Base-by-base conservation (phyloP, 2,888 invertebrate species). In the Ceraclea dissimilis region DNA sequence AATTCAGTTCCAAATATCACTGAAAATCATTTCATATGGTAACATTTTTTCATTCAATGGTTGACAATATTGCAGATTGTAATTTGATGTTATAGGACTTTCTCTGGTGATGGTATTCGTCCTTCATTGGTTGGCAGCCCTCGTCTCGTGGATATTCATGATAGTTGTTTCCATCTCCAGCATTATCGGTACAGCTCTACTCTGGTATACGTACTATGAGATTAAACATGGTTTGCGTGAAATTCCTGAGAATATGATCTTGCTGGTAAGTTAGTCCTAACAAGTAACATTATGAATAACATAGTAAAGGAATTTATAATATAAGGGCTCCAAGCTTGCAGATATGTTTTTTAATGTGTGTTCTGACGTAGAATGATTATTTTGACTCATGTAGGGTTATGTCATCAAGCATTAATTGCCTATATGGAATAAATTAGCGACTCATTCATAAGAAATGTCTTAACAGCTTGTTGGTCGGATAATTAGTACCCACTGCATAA, bases 151-250 rank as follows among this genome's bases (percentile, higher is more conserved):
- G 85, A 82, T 93, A 61, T 89, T 95, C 64, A 89, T 94, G 81
- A 80, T 88, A 55, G 74, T 89, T 51, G 88, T 92, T 11, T 83
- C 85, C 31, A 69, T 92, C 51, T 84, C 86, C 43, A 86, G 88
- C 68, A 74, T 91, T 56, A 86, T 84, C 43, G 86, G 90, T 1
- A 90, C 93, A 18, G 84, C 72, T 13, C 80, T 90, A 31, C 72
- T 95, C 17, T 96, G 96, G 96, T 91, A 89, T 77, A 91, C 91
- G 1, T 95, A 93, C 67, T 81, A 84, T 65, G 87, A 86, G 65
- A 81, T 93, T 34, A 85, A 83, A 64, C 78, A 79, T 58, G 80
- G 83, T 62, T 76, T 85, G 57, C 82, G 85, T 66, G 69, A 71
- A 56, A 78, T 75, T 11, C 73, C 78, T 54, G 63, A 67, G 51